These are phyloP conservation scores for Drosophila albomicans DNA, from an alignment of 1,140 invertebrate species.

Conservation along the genomic window DNA sequence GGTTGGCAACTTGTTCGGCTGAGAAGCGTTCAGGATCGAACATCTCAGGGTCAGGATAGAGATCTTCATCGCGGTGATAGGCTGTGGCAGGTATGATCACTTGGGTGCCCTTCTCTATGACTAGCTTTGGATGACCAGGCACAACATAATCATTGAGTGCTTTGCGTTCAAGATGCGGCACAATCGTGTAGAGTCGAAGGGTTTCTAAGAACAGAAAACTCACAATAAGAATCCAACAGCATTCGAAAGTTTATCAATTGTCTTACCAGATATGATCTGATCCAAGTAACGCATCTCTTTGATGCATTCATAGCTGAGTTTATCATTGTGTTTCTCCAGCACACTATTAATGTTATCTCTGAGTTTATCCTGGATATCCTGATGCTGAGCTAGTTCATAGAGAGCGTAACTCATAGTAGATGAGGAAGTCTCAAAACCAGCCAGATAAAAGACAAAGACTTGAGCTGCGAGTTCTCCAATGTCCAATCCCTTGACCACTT, in stretches of 20 bases:
- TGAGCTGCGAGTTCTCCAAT: slow-evolving; percentile 81
- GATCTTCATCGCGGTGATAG: slow-evolving; percentile 87
- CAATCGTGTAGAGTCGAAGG: slow-evolving; percentile 88
- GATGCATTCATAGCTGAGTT: slow-evolving; percentile 71
- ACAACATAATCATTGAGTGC: slow-evolving; percentile 87
- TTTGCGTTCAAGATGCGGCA: slow-evolving; percentile 86
- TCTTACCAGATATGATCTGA: slow-evolving; percentile 85
- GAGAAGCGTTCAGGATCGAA: slow-evolving; percentile 87
- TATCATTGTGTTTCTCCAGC: slow-evolving; percentile 72
- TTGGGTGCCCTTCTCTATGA: slow-evolving; percentile 87
- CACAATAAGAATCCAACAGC: not conserved
- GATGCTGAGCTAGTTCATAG: slow-evolving; percentile 86
- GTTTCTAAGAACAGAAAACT: slow-evolving; percentile 86
- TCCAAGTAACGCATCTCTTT: slow-evolving; percentile 86
- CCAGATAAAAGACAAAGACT: slow-evolving; percentile 86
- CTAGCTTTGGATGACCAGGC: slow-evolving; percentile 86
- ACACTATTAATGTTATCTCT: slow-evolving; percentile 85
- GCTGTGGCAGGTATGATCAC: slow-evolving; percentile 87
- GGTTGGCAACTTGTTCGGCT: slow-evolving; percentile 84
- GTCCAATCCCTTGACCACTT: slow-evolving; percentile 42
- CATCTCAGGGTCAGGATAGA: slow-evolving; percentile 86
- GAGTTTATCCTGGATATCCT: slow-evolving; percentile 85
- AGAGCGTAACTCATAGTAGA: slow-evolving; percentile 86
- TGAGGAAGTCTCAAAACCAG: slow-evolving; percentile 88
- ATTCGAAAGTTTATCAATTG: not conserved